A percentile compares a stretch with the other conserved stretches of the same genome.
phyloP scores from a whole-genome alignment of 2,797 vertebrate genomes.

The Manis javanica region DNA sequence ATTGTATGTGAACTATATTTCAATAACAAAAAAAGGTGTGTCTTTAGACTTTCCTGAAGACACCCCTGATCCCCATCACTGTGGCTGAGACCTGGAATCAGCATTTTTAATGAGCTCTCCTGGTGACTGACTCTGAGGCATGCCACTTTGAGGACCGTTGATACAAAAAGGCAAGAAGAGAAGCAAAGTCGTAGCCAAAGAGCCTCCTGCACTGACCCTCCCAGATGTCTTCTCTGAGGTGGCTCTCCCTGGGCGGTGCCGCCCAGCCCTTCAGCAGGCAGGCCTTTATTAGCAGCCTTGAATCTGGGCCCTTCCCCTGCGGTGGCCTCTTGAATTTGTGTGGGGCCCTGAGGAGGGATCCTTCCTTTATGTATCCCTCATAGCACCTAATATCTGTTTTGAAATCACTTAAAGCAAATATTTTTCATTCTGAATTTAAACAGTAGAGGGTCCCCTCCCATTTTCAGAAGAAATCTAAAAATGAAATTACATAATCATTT shows the following conservation, averaged over 20 bases:
- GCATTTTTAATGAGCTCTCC: neutral
- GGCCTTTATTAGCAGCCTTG: neutral
- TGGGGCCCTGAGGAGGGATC: neutral
- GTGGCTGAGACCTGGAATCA: neutral
- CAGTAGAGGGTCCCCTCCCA: neutral
- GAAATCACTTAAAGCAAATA: constrained; percentile 46
- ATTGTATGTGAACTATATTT: too few relatives aligned
- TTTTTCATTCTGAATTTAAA: neutral
- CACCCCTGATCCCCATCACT: neutral
- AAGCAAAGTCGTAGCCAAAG: neutral
- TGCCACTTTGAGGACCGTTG: neutral
- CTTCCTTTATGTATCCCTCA: neutral
- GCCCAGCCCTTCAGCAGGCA: accelerated
- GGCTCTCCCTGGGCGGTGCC: too few relatives aligned
- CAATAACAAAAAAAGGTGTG: too few relatives aligned
- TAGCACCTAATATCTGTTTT: neutral
- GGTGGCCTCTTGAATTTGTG: neutral
- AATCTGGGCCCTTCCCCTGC: neutral
- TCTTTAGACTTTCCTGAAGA: neutral
- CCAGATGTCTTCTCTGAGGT: neutral
- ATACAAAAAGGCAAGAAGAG: neutral
- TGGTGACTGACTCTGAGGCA: neutral
- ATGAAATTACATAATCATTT: constrained; percentile 53
- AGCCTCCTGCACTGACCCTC: neutral
- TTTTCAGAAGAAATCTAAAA: constrained; percentile 49